phyloP scores from a whole-genome alignment of 2,888 invertebrate genomes.

The Dascillus cervinus region DNA sequence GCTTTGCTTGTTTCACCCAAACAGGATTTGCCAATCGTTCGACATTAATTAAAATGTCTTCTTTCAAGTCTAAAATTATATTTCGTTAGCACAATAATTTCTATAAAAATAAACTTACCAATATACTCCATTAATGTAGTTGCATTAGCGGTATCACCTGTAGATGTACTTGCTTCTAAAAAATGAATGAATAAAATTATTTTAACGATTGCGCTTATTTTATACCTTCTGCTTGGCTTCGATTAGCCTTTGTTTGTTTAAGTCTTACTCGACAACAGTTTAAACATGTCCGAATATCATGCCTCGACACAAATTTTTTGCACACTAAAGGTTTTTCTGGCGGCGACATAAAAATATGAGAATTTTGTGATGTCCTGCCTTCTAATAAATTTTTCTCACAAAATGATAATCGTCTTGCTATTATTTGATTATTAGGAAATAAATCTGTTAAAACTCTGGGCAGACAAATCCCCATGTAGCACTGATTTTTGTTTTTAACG shows the following conservation, averaged over 20 bases:
- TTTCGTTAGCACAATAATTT: too few relatives aligned
- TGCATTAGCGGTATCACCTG: too few relatives aligned
- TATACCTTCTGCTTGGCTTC: too few relatives aligned
- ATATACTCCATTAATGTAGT: constrained; percentile 2
- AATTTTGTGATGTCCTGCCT: too few relatives aligned
- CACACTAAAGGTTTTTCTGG: too few relatives aligned
- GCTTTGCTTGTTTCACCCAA: constrained; percentile 71
- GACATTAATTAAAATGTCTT: constrained; percentile 61
- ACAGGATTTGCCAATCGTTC: constrained; percentile 73
- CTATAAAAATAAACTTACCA: constrained; percentile 2
- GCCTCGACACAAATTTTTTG: constrained; percentile 11
- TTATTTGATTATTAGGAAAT: constrained; percentile 49
- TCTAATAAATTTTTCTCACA: constrained; percentile 9
- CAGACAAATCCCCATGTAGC: constrained; percentile 68
- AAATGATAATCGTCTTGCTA: constrained; percentile 18
- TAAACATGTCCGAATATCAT: constrained; percentile 18
- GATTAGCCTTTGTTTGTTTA: too few relatives aligned
- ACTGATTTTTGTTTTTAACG: constrained; percentile 49
- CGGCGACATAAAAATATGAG: constrained; percentile 4
- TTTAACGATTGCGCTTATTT: too few relatives aligned
- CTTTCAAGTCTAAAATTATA: constrained; percentile 9
- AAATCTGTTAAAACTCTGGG: constrained; percentile 60
- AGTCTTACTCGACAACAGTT: constrained; percentile 17
- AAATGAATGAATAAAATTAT: not conserved
- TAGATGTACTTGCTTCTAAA: constrained; percentile 1